Evolutionary conservation across 2,797 vertebrate species (phyloP).

Genomic region (Catamblyrhynchus diadema): DNA sequence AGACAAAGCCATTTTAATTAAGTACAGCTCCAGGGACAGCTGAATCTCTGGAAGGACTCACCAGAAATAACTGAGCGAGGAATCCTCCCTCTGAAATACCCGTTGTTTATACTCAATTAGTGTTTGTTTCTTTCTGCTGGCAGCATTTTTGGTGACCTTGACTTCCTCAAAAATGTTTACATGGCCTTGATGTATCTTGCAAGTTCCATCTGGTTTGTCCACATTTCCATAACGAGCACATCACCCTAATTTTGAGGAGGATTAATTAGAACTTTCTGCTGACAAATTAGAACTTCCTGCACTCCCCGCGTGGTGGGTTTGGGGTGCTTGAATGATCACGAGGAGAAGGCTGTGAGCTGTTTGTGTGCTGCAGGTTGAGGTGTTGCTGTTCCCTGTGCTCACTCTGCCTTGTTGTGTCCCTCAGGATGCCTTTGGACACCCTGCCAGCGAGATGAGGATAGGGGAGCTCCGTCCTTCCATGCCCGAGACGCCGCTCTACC

Average conservation of each 20-base stretch:
- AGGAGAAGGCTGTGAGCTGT: neutral
- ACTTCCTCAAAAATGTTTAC: neutral
- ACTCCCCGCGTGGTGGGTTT: neutral
- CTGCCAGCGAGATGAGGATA: conserved; percentile 96
- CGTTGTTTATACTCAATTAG: neutral
- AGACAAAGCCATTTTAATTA: neutral
- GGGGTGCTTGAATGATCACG: fast-evolving
- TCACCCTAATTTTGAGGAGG: neutral
- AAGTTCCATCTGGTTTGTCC: conserved; percentile 4
- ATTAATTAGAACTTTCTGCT: neutral
- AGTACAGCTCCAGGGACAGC: neutral
- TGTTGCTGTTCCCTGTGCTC: neutral
- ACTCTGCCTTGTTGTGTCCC: conserved; percentile 45
- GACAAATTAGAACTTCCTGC: neutral
- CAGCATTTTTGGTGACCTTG: neutral
- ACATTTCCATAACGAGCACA: neutral
- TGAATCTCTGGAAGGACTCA: neutral
- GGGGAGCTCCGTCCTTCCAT: conserved; percentile 97
- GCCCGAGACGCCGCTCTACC: conserved; percentile 95
- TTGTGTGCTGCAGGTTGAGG: neutral
- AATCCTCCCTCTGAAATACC: neutral
- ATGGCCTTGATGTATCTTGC: neutral
- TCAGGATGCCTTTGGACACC: conserved; percentile 96
- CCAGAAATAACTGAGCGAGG: neutral
- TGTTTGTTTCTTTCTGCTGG: neutral